A percentile compares a stretch with the other conserved stretches of the same genome.
Conservation (phyloP, 2,888 invertebrate genomes). For the Coelinius sp. region DNA sequence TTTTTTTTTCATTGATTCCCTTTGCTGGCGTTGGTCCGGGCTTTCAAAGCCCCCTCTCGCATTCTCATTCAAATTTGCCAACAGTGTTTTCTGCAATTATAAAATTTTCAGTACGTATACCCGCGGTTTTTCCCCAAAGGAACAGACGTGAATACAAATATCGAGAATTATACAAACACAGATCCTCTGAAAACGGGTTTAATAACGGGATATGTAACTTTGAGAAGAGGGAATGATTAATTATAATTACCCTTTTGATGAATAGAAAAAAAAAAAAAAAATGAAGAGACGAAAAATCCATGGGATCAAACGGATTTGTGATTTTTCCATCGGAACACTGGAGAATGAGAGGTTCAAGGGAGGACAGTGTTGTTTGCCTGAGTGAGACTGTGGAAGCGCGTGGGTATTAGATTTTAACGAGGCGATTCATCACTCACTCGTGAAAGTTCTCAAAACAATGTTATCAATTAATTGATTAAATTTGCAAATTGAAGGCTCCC, state of each 20-base stretch:
- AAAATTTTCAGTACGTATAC: conserved; percentile 8
- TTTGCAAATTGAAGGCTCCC: not conserved
- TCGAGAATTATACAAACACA: not conserved
- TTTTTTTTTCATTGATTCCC: not conserved
- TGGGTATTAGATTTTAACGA: conserved; percentile 51
- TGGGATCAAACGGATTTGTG: conserved; percentile 37
- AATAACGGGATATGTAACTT: not conserved
- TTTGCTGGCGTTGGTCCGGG: not conserved
- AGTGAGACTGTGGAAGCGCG: conserved; percentile 14
- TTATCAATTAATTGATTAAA: conserved; percentile 40
- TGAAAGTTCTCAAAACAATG: conserved; percentile 7
- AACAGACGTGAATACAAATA: conserved; percentile 5
- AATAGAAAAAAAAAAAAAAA: not conserved
- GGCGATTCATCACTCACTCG: conserved; percentile 47
- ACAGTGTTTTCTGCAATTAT: conserved; percentile 16
- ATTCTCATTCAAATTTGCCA: conserved; percentile 2
- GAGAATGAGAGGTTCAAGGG: conserved; percentile 4
- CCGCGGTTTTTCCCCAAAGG: not conserved
- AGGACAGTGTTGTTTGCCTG: not conserved
- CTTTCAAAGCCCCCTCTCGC: not conserved
- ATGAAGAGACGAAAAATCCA: conserved; percentile 34
- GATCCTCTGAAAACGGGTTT: not conserved
- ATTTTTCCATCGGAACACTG: conserved; percentile 22
- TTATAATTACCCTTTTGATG: conserved; percentile 43
- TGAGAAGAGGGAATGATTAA: conserved; percentile 40